Percentiles rank a stretch among this genome's conserved stretches.
Evolutionary conservation across 2,113 vertebrate genomes (phyloP).

Genomic region (Ardeotis arabs): DNA sequence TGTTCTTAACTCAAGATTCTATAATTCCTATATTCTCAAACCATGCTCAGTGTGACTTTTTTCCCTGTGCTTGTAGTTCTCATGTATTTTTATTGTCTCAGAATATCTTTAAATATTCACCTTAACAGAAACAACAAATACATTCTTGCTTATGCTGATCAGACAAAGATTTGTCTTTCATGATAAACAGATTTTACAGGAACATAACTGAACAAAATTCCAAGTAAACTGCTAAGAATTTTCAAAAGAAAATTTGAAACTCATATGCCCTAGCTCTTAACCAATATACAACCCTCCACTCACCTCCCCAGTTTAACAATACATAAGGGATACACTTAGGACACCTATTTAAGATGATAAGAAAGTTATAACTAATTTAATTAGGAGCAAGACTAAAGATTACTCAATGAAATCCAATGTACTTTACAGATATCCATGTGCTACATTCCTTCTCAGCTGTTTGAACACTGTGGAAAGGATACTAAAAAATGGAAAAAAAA

Average conservation of each 20-base stretch:
- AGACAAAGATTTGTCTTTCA: not conserved
- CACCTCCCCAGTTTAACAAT: accelerated
- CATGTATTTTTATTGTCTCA: not conserved
- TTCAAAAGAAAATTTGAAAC: not conserved
- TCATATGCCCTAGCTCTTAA: not conserved
- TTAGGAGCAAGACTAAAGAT: not conserved
- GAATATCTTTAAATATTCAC: not conserved
- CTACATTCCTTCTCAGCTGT: not conserved
- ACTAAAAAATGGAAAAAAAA: not conserved
- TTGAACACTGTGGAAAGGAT: not conserved
- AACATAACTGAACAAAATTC: not conserved
- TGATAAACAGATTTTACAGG: not conserved
- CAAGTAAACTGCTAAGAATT: not conserved
- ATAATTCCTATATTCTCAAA: not conserved
- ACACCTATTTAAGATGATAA: not conserved
- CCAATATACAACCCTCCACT: accelerated
- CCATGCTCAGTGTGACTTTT: not conserved
- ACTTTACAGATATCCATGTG: not conserved
- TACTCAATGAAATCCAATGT: not conserved
- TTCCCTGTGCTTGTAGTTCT: not conserved
- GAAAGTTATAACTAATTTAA: not conserved
- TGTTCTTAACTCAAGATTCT: not conserved
- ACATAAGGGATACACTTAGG: not conserved
- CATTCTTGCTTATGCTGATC: not conserved
- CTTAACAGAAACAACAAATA: not conserved